These are phyloP conservation scores for Rhagophthalmus giganteus DNA, from an alignment of 2,888 invertebrate species.

Conservation along the genomic window DNA sequence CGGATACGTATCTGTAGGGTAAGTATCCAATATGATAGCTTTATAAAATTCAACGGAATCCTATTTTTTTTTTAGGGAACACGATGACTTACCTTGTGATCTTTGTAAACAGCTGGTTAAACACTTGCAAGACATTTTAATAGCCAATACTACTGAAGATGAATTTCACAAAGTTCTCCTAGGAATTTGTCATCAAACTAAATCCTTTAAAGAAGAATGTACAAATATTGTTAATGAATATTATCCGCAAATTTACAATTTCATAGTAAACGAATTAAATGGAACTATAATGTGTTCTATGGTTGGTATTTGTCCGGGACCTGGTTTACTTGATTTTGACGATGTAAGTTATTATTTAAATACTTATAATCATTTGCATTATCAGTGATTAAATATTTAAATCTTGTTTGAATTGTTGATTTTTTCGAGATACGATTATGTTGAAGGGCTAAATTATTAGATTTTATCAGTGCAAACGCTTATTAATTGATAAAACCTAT, in stretches of 20 bases:
- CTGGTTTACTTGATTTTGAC: slow-evolving; percentile 35
- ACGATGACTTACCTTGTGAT: slow-evolving; percentile 76
- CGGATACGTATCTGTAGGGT: slow-evolving; percentile 59
- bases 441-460: too few species aligned
- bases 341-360: slow-evolving; percentile 41
- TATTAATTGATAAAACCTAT: too few species aligned
- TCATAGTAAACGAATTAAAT: slow-evolving; percentile 69
- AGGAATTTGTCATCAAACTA: slow-evolving; percentile 81
- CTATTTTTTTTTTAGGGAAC: slow-evolving; percentile 5
- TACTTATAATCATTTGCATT: too few species aligned
- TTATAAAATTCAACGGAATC: not conserved
- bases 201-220: slow-evolving; percentile 74
- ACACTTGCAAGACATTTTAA: slow-evolving; percentile 77
- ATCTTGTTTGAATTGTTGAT: too few species aligned
- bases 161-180: slow-evolving; percentile 78
- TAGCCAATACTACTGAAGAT: slow-evolving; percentile 81
- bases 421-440: too few species aligned
- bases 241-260: slow-evolving; percentile 72
- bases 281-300: slow-evolving; percentile 70
- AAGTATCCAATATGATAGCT: slow-evolving; percentile 20
- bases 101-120: slow-evolving; percentile 81
- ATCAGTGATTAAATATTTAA: too few species aligned
- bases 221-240: slow-evolving; percentile 76
- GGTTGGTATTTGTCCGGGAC: slow-evolving; percentile 67
- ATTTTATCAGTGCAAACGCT: too few species aligned